Evolutionary conservation across 2,888 invertebrate genomes (phyloP).

Genomic region (Campaea margaritaria): DNA sequence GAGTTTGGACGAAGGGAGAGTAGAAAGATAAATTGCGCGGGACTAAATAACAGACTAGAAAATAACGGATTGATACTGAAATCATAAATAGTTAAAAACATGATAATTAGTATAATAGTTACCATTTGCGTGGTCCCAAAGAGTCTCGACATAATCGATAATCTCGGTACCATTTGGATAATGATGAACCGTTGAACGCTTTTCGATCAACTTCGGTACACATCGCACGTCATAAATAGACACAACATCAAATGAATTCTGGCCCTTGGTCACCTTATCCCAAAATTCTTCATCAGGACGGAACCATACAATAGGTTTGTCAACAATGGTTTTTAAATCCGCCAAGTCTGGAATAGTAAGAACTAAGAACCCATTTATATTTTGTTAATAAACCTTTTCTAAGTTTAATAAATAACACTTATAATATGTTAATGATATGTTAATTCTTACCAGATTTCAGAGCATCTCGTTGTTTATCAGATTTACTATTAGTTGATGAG

Average conservation of each 20-base stretch:
- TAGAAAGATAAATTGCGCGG: too few species aligned
- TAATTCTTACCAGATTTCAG: conserved; percentile 15
- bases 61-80: too few species aligned
- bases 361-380: too few species aligned
- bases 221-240: conserved; percentile 53
- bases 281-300: conserved; percentile 31
- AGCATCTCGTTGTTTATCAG: conserved; percentile 1
- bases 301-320: conserved; percentile 19
- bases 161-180: conserved; percentile 63
- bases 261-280: conserved; percentile 32
- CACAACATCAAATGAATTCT: conserved; percentile 42
- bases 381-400: not conserved
- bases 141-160: conserved; percentile 50
- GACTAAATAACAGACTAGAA: too few species aligned
- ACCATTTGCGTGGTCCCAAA: conserved; percentile 30
- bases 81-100: too few species aligned
- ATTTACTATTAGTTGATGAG: not conserved
- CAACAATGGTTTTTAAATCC: conserved; percentile 10
- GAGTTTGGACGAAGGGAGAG: too few species aligned
- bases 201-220: conserved; percentile 47
- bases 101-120: not conserved
- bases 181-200: conserved; percentile 52
- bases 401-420: not conserved
- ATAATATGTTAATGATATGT: too few species aligned
- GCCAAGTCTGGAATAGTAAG: conserved; percentile 16